phyloP scores from a whole-genome alignment of 2,113 vertebrate species.

The Chionomys nivalis region DNA sequence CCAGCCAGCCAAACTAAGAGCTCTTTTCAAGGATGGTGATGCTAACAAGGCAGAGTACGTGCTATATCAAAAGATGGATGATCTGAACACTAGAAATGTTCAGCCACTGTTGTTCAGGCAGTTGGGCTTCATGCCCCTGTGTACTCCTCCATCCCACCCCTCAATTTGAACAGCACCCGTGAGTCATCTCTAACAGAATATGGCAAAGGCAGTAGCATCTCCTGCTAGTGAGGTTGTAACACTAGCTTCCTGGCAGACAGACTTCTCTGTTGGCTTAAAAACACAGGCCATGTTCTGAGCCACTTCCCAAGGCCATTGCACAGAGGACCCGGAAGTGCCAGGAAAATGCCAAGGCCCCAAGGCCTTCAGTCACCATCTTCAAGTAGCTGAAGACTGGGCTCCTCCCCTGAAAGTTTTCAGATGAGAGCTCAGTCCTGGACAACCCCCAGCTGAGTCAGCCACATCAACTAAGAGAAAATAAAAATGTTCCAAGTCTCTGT shows the following conservation, averaged over 20 bases:
- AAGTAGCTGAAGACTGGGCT: not conserved
- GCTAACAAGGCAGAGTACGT: not conserved
- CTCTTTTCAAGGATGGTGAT: not conserved
- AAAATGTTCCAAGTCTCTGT: not conserved
- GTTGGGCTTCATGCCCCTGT: not conserved
- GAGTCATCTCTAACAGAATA: not conserved
- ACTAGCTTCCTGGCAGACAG: not conserved
- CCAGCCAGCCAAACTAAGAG: not conserved
- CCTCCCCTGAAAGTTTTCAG: constrained; percentile 14
- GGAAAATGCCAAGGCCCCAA: not conserved
- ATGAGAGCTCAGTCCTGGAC: not conserved
- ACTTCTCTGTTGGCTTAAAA: not conserved
- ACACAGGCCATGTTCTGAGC: not conserved
- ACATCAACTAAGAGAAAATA: constrained; percentile 35
- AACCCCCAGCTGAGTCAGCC: not conserved
- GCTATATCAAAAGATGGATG: not conserved
- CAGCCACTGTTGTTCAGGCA: not conserved
- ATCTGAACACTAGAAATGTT: not conserved
- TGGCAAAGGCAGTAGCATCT: not conserved
- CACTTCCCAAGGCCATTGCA: not conserved
- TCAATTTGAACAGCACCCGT: not conserved
- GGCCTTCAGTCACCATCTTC: not conserved
- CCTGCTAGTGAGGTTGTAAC: not conserved
- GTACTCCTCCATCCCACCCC: not conserved
- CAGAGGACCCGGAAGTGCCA: not conserved